A percentile compares a stretch with the other conserved stretches of the same genome.
Evolutionary conservation across 2,113 vertebrate genomes (phyloP).

Genomic region (Neomonachus schauinslandi): DNA sequence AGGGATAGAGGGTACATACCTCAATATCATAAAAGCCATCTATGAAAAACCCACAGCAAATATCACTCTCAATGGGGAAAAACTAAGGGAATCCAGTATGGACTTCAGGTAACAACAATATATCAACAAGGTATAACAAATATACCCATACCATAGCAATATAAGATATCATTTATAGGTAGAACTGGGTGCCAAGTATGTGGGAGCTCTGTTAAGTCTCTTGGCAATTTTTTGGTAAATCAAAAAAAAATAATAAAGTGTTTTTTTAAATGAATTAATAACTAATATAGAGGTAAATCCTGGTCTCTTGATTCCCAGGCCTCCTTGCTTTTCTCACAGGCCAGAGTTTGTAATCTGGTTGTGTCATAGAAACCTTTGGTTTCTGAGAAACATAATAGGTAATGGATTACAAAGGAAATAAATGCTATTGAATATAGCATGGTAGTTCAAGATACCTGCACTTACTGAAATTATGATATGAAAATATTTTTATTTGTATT

Average conservation of each 20-base stretch:
- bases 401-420: background rate
- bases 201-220: background rate
- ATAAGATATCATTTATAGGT: background rate
- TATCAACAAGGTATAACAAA: background rate
- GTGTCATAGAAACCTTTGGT: background rate
- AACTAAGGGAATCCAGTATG: background rate
- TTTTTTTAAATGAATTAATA: background rate
- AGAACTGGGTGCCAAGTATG: background rate
- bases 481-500: constrained; percentile 15
- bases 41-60: too few species aligned
- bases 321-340: background rate
- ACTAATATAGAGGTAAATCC: background rate
- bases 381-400: background rate
- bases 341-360: background rate
- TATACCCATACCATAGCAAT: background rate
- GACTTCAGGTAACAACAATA: background rate
- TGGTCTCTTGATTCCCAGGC: background rate
- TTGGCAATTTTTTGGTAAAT: constrained; percentile 7
- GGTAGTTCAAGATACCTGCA: background rate
- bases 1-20: too few species aligned
- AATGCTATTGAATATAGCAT: background rate
- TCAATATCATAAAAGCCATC: too few species aligned
- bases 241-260: background rate
- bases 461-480: background rate
- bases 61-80: background rate